Evolutionary conservation across 2,797 vertebrate genomes (phyloP), one percentile per base, ranked within the genome.

Genomic region (Cirrhinus molitorella): DNA sequence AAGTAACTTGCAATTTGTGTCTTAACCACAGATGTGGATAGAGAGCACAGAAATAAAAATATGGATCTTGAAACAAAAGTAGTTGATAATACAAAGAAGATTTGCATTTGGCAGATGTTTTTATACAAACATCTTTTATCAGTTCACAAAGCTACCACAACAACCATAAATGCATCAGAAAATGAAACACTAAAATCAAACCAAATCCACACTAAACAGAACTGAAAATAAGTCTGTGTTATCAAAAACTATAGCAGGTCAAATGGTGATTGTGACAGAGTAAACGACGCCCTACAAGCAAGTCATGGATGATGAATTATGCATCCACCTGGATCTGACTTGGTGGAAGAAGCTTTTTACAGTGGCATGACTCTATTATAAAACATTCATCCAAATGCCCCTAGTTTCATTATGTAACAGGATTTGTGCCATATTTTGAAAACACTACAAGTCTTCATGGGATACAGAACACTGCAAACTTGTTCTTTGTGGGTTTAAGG

Each of bases 351-450:
- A 63, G 59, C 16, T 71, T 28, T 11, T 47, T 55, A 70, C 72
- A 16, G 49, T n/a, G 37, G 16, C 66, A 68, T 59, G 51, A 71
- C 75, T 71, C 55, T 55, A 28, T 72, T 55, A 74, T 79, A 65
- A 74, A 84, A 79, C 53, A 75, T 85, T 53, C 45, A 85, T 80
- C 31, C 25, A 59, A 47, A 76, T 4, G 31, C 37, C 67, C 55
- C 47, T 19, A 6, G 3, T 43, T 40, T 70, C 19, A 31, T 76
- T 85, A 85, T 61, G 14, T 61, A 85, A 81, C 49, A 43, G 21
- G 16, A 14, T 80, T 80, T 67, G 40, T 17, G 12, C 49, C 13
- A 70, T 79, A 43, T 80, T 84, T 67, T 75, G 34, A 74, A 57
- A 74, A 79, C 55, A 78, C 19, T 14, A 11, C 13, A 25, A 19